Evolutionary conservation across 2,797 vertebrate genomes (phyloP), one percentile per base, ranked within the genome.

Genomic region (Dromococcyx pavoninus): DNA sequence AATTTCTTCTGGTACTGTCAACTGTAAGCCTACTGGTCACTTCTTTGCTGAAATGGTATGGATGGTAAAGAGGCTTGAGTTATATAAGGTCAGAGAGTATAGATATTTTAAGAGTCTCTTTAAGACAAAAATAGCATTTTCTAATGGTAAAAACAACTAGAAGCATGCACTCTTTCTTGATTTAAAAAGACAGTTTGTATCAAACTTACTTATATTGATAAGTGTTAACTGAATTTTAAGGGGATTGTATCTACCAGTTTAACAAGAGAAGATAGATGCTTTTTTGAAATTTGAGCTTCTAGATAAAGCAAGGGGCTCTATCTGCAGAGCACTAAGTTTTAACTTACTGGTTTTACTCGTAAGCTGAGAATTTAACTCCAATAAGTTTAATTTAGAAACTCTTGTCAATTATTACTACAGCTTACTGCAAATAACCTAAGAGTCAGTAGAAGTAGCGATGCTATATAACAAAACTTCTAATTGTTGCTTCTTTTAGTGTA

Each of bases 401-500:
- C 21, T 57, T 32, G 8, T 65, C 43, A 46, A 19, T 51, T 25
- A 19, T 56, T 79, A 13, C 16, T 89, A 10, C 6, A 48, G 60
- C 43, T 67, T 56, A 33, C 33, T 72, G 58, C 25, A 60, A 73
- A 57, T 79, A 44, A 82, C 58, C 10, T 44, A 9, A 43, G 18
- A 67, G 24, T 77, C 19, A 37, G 5, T 37, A 66, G 53, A 78
- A 85, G 9, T 23, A 53, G 25, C 39, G 19, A 75, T n/a, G 33
- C 25, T 81, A 13, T 13, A 7, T 60, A 54, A 60, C 18, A 67
- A 88, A 86, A 58, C 39, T 73, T 62, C 78, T 86, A 73, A 10
- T 79, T 86, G 19, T 97, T 97, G 43, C 50, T 88, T 53, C 58
- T 96, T 95, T 41, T 96, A 99, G 99, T 91, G 77, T 98, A 97